phyloP scores from a whole-genome alignment of 2,797 vertebrate genomes.

The Enteromius fasciolatus region DNA sequence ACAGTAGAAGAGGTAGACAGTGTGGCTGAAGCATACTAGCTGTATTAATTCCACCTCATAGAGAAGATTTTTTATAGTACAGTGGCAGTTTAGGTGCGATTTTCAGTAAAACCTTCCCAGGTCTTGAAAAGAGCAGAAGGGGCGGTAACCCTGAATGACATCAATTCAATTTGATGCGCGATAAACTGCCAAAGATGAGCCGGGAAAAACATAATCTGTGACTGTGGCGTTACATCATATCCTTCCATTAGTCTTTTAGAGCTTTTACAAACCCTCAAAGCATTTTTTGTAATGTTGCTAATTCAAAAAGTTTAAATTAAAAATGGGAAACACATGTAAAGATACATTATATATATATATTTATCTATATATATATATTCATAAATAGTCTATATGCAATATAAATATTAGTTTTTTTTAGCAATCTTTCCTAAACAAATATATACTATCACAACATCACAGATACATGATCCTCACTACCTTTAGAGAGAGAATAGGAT shows the following conservation, averaged over 20 bases:
- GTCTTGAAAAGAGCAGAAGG: neutral
- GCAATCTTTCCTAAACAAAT: conserved; percentile 62
- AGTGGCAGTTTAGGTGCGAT: conserved; percentile 26
- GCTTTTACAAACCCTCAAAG: conserved; percentile 19
- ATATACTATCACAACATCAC: conserved; percentile 71
- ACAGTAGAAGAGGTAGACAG: conserved; percentile 76
- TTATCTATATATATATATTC: neutral
- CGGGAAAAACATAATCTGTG: neutral
- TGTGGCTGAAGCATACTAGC: conserved; percentile 62
- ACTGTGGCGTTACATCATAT: neutral
- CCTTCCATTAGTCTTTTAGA: conserved; percentile 24
- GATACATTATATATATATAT: conserved; percentile 20
- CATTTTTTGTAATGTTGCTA: conserved; percentile 16
- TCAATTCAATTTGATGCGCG: conserved; percentile 1
- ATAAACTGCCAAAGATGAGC: conserved; percentile 46
- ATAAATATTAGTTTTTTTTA: conserved; percentile 58
- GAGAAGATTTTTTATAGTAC: conserved; percentile 5
- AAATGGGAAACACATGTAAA: conserved; percentile 38
- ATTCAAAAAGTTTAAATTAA: conserved; percentile 22
- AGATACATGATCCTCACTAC: conserved; percentile 65
- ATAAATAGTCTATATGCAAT: conserved; percentile 58
- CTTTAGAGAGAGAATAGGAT: conserved; percentile 56
- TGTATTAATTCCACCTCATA: conserved; percentile 39
- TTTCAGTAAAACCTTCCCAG: conserved; percentile 27
- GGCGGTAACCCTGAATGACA: conserved; percentile 29